Evolutionary conservation across 2,113 vertebrate genomes (phyloP).

Genomic region (Coptodon rendalli): DNA sequence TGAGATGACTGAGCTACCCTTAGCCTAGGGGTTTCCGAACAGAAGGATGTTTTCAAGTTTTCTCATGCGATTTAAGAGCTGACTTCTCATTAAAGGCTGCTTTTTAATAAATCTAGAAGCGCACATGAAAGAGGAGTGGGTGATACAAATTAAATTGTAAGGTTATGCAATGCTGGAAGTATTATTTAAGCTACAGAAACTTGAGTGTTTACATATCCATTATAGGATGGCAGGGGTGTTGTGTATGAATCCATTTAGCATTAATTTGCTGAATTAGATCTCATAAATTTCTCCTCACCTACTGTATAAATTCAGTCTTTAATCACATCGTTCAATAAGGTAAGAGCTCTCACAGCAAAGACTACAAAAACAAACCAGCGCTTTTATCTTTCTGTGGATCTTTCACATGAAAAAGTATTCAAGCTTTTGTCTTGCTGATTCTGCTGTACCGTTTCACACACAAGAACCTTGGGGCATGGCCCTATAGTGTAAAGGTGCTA

Average conservation of each 20-base stretch:
- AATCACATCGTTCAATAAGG: not conserved
- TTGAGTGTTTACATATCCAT: not conserved
- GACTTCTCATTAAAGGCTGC: constrained; percentile 56
- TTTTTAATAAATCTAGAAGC: constrained; percentile 35
- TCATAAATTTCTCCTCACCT: not conserved
- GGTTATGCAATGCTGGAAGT: constrained; percentile 12
- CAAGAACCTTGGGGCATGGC: not conserved
- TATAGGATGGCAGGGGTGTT: not conserved
- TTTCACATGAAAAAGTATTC: not conserved
- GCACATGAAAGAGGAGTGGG: constrained; percentile 41
- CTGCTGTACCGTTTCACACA: not conserved
- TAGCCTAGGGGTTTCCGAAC: constrained; percentile 45
- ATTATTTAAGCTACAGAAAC: not conserved
- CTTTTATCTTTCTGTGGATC: not conserved
- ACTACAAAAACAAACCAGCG: not conserved
- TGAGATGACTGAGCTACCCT: constrained; percentile 11
- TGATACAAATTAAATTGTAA: constrained; percentile 15
- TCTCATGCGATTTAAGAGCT: constrained; percentile 45
- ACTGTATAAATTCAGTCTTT: not conserved
- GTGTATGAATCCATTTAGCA: not conserved
- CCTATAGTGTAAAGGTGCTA: not conserved
- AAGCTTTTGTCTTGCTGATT: not conserved
- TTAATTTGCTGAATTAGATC: not conserved
- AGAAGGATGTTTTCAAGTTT: constrained; percentile 51
- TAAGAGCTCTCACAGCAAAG: not conserved